Percentiles rank a stretch among this genome's conserved stretches.
Evolutionary conservation across 37 sponge, comb jelly and placozoan species (phyloP).

Genomic region (Ianthella basta): DNA sequence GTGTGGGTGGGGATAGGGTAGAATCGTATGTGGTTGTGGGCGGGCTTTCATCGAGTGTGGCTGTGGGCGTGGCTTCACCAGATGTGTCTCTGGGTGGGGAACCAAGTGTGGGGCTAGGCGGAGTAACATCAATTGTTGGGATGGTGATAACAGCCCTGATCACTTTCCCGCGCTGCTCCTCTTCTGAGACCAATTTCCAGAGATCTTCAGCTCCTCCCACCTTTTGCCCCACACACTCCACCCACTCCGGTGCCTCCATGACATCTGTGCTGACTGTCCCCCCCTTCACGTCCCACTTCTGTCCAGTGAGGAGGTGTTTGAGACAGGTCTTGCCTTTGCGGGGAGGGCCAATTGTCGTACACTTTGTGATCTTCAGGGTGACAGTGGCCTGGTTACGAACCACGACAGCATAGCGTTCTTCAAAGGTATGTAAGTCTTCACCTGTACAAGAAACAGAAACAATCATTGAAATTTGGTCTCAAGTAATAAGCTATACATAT

Average conservation of each 20-base stretch:
- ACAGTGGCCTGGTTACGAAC: no score
- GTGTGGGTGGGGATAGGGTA: no score
- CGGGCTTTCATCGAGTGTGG: no score
- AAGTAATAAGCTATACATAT: no score
- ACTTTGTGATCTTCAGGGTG: constrained; percentile 7
- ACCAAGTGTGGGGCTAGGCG: background rate
- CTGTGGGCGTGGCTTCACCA: background rate
- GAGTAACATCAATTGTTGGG: no score
- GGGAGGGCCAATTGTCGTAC: constrained; percentile 22
- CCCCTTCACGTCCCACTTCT: background rate
- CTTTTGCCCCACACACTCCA: background rate
- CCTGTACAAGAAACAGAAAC: no score
- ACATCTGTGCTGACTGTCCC: background rate
- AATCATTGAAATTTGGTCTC: no score
- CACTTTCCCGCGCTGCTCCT: background rate
- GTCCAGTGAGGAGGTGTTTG: constrained; percentile 2
- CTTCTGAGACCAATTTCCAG: background rate
- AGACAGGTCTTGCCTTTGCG: constrained; percentile 8
- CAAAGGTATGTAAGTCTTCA: no score
- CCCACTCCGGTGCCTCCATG: constrained; percentile 27
- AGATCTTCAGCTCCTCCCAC: background rate
- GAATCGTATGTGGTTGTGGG: no score
- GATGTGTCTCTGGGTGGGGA: background rate
- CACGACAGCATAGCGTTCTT: no score
- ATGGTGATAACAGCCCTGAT: no score